These are phyloP conservation scores for Ambastaia sidthimunki DNA, from an alignment of 2,797 vertebrate genomes.

Conservation along the genomic window DNA sequence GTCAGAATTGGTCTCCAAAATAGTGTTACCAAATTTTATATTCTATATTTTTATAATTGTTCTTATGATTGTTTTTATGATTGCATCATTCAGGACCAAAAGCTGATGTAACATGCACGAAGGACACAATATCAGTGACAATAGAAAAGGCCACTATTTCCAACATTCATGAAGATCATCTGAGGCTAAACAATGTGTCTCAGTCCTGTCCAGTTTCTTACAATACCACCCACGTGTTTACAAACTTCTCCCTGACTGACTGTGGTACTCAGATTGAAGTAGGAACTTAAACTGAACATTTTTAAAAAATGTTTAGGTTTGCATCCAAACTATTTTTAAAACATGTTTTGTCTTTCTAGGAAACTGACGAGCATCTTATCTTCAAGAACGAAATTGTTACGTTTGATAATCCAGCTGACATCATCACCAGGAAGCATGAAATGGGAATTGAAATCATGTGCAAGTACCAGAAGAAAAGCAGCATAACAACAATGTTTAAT, in stretches of 20 bases:
- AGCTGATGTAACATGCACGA: conserved; percentile 58
- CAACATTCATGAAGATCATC: conserved; percentile 45
- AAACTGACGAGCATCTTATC: conserved; percentile 55
- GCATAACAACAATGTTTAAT: conserved; percentile 59
- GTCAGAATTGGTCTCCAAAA: not conserved
- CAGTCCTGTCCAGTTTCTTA: conserved; percentile 60
- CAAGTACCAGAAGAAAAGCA: conserved; percentile 56
- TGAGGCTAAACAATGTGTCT: conserved; percentile 57
- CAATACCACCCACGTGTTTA: conserved; percentile 64
- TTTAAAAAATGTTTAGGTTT: not conserved
- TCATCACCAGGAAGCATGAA: conserved; percentile 58
- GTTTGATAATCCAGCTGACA: conserved; percentile 23
- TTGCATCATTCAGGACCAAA: not conserved
- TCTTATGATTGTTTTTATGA: too few relatives aligned
- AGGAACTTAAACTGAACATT: not conserved
- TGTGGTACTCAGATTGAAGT: conserved; percentile 68
- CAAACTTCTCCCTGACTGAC: conserved; percentile 52
- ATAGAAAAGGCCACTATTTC: conserved; percentile 55
- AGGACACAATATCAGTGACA: conserved; percentile 57
- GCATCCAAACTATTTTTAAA: not conserved
- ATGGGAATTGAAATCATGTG: conserved; percentile 61
- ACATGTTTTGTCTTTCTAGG: conserved; percentile 55
- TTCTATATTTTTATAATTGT: not conserved
- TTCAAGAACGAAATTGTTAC: conserved; percentile 64
- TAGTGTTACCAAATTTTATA: not conserved